Evolutionary conservation across 2,113 vertebrate genomes (phyloP), one percentile per base, ranked within the genome.

Genomic region (Ceyx cyanopectus): DNA sequence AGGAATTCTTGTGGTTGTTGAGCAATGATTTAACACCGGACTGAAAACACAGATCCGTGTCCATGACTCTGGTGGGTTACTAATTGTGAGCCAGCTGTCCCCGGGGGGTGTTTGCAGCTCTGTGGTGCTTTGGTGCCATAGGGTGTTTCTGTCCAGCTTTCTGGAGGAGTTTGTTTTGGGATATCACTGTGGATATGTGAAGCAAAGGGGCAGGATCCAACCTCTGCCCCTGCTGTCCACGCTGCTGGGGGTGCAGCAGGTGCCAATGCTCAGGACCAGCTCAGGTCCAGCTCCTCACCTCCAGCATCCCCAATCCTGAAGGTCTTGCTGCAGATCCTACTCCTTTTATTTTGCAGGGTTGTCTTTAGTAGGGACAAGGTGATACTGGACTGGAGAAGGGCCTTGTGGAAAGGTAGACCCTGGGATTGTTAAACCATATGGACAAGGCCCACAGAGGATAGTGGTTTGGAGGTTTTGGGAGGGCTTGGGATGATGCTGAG

Each of bases 101-200:
- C 13, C 2, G 11, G 21, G 56, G 40, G 19, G 3, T 3, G 3
- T 43, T 21, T 37, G 73, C 46, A 74, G 24, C 17, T 69, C 62
- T 11, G 34, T 0, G 0, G 11, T 17, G 19, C 40, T 62, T 74
- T 46, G 37, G 14, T 75, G 34, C 60, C 19, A 0, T 7, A 4
- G 1, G 1, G 12, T 22, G 46, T 37, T 88, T 10, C 30, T 11
- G 45, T 9, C 24, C 45, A 29, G 90, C 73, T 61, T 56, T 53
- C 41, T 51, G 46, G 60, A 34, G 60, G 37, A 40, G 48, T 75
- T 32, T 65, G 17, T 5, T 73, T 37, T 3, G 32, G 37, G 40
- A 3, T 74, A 8, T 34, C 9, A 2, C 53, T 37, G 63, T 10
- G 24, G 50, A 24, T 51, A 51, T 14, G 9, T 14, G 24, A 34